These are phyloP conservation scores for Sebastiscus tertius DNA, from an alignment of 2,797 vertebrate species.

Conservation along the genomic window DNA sequence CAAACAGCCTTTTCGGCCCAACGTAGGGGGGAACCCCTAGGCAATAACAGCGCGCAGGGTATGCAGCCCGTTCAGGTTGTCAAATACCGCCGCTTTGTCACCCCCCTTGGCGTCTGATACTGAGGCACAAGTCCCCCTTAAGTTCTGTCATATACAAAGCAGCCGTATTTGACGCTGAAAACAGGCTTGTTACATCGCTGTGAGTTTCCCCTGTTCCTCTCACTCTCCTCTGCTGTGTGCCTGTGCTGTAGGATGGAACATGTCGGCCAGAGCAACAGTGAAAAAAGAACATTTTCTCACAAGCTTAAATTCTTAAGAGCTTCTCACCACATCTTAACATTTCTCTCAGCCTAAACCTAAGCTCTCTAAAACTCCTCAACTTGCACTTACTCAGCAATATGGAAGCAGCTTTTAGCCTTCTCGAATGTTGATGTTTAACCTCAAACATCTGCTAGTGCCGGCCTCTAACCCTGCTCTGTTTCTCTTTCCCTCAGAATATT, in stretches of 20 bases:
- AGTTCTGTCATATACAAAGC: no score
- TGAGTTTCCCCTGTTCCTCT: no score
- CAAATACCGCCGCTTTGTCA: no score
- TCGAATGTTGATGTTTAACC: conserved; percentile 1
- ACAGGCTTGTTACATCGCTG: no score
- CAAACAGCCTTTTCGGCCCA: no score
- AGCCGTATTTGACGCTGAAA: no score
- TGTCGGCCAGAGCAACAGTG: background rate
- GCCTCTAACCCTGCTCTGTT: conserved; percentile 5
- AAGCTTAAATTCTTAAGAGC: background rate
- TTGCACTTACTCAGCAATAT: background rate
- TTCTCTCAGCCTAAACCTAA: background rate
- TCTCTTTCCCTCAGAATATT: conserved; percentile 79
- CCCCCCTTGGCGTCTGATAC: no score
- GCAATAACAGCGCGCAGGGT: no score
- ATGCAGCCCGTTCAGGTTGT: no score
- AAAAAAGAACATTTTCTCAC: background rate
- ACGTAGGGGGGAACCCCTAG: no score
- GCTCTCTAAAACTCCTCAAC: conserved; percentile 10
- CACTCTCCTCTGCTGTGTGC: no score
- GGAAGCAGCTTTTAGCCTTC: conserved; percentile 2
- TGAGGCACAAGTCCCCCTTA: no score
- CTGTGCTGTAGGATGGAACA: background rate
- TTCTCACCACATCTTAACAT: background rate
- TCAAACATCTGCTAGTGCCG: background rate